Evolutionary conservation across 1,140 invertebrate species (phyloP), one percentile per base, ranked within the genome.

Genomic region (Temnothorax curvispinosus): DNA sequence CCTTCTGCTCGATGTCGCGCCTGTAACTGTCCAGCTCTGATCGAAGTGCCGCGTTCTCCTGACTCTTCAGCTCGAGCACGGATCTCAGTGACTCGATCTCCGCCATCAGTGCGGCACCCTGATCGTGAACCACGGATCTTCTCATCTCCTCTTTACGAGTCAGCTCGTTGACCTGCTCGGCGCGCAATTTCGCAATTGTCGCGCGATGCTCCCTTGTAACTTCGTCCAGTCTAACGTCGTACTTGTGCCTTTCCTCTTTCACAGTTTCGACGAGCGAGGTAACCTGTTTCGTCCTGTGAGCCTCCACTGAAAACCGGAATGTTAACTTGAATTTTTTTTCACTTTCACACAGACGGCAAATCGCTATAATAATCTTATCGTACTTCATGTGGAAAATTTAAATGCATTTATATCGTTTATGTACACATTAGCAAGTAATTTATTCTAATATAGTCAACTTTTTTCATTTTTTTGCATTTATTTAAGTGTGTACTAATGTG

Each of bases 41-140:
- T 62, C 97, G 95, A 15, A 98, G 94, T 1, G 97, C 96, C 0
- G 97, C 96, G 87, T 97, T 96, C 94, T 98, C 97, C 0, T 96
- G 96, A 93, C 97, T 97, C 91, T 97, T 97, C 32, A 98, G 92
- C 72, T 98, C 98, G 7, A 98, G 95, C 0, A 98, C 98, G 32
- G 97, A 96, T 60, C 97, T 96, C 67, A 98, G 93, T 0, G 97
- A 98, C 76, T 97, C 97, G 0, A 97, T 97, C 94, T 98, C 97
- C 32, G 96, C 96, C 60, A 95, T 92, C 27, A 97, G 88, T 3
- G 96, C 94, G 1, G 95, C 94, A 2, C 92, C 93, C 13, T 94
- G 94, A 67, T 95, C 93, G 47, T 92, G 88, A 1, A 91, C 91
- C 41, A 90, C 89, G 67, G 88, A 91, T 94, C 88, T 86, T 89